Evolutionary conservation across 2,888 invertebrate genomes (phyloP).

Genomic region (Trachelus iudaicus): DNA sequence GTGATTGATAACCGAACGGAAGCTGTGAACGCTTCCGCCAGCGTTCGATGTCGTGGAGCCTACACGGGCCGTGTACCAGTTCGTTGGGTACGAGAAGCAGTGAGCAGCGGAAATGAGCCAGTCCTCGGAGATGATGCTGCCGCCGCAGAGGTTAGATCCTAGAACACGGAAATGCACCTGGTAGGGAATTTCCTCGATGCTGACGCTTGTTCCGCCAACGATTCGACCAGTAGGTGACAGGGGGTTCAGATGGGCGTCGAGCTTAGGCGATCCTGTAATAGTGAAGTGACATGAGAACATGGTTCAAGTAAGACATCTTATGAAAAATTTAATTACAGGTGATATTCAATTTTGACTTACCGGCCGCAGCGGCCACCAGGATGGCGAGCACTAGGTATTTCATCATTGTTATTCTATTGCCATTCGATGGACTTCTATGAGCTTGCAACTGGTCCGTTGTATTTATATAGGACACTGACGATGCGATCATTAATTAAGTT

Average conservation of each 20-base stretch:
- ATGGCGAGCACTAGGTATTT: background rate
- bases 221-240: constrained; percentile 52
- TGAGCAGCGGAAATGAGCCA: constrained; percentile 71
- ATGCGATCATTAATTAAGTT: too few species aligned
- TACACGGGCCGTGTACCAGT: constrained; percentile 60
- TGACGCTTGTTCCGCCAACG: constrained; percentile 66
- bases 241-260: background rate
- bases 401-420: constrained; percentile 1
- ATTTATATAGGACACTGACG: too few species aligned
- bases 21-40: constrained; percentile 68
- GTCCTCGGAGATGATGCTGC: constrained; percentile 66
- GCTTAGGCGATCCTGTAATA: constrained; percentile 27
- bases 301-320: constrained; percentile 47
- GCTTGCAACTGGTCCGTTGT: too few species aligned
- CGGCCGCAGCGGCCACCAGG: constrained; percentile 10
- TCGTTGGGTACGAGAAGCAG: constrained; percentile 63
- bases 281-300: constrained; percentile 66
- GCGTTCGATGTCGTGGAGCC: constrained; percentile 67
- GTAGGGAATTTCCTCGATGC: constrained; percentile 66
- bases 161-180: constrained; percentile 64
- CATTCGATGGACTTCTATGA: too few species aligned
- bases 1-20: constrained; percentile 68
- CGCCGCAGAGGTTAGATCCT: constrained; percentile 69
- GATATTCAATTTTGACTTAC: constrained; percentile 11
- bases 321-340: background rate